These are phyloP conservation scores for Vannuccia rotundouncinata DNA, from an alignment of 2,888 invertebrate species.

Conservation along the genomic window DNA sequence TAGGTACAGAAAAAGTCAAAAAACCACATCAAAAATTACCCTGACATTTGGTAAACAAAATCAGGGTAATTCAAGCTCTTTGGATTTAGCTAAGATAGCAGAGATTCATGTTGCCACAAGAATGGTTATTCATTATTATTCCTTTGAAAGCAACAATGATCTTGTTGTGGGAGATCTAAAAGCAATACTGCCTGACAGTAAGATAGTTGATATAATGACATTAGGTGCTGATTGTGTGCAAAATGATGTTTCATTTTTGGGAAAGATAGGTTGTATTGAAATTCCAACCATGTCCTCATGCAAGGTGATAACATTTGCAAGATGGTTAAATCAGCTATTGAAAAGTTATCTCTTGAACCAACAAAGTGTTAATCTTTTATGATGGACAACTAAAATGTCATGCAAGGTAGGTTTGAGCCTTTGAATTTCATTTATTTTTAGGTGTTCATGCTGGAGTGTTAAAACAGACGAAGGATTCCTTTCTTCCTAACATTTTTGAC, in stretches of 20 bases:
- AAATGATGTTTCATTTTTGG: conserved; percentile 10
- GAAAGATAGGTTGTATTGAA: conserved; percentile 30
- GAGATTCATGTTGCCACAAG: conserved; percentile 31
- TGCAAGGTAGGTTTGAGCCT: conserved; percentile 23
- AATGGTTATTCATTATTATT: conserved; percentile 29
- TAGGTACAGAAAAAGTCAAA: conserved; percentile 13
- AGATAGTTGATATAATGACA: conserved; percentile 15
- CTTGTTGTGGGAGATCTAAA: conserved; percentile 12
- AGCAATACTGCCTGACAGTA: conserved; percentile 21
- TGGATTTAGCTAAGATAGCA: conserved; percentile 25
- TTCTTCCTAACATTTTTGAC: conserved; percentile 29
- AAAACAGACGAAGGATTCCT: not conserved
- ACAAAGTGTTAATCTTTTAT: conserved; percentile 30
- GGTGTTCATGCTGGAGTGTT: conserved; percentile 24
- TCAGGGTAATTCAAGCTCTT: not conserved
- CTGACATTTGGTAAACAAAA: not conserved
- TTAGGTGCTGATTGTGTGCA: conserved; percentile 14
- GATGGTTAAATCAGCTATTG: not conserved
- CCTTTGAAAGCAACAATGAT: conserved; percentile 33
- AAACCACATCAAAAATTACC: not conserved
- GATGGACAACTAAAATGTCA: conserved; percentile 30
- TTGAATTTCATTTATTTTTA: conserved; percentile 11
- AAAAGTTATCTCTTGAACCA: conserved; percentile 11
- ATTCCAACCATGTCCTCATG: conserved; percentile 28
- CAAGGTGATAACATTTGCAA: too few relatives aligned